Evolutionary conservation across 2,888 invertebrate species (phyloP), one percentile per base, ranked within the genome.

Genomic region (Drosophila recens): DNA sequence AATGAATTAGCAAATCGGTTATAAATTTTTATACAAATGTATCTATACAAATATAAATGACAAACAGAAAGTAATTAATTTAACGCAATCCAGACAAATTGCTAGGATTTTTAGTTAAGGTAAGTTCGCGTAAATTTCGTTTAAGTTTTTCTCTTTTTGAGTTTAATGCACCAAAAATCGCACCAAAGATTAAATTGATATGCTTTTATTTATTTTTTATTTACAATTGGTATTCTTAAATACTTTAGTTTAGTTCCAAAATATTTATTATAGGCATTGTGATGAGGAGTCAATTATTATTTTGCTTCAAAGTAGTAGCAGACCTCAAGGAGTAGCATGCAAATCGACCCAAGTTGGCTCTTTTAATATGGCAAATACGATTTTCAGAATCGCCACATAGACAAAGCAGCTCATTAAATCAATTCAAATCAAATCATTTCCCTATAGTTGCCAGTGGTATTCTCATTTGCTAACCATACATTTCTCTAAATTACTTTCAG

Each of bases 141-240:
- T 76, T 67, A 71, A 75, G 67, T 75, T 85, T 67, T 52, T 67
- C 63, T 62, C 36, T 30, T 33, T 67, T 48, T 67, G 54, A 15
- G 68, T 77, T 80, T 74, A 79, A 75, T 82, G 90, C 90, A 90
- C 89, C 87, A 73, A 80, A 82, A 80, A 78, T 66, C 86, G 90
- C 90, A 89, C 86, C 59, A 64, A 75, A 65, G 51, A 61, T 59
- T 54, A 71, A 83, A 40, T 40, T 56, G 9, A 66, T 67, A 48
- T 58, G 78, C 76, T 76, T 80, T 66, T 46, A 52, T 49, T 75
- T 74, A 13, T 15, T 43, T 58, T 51, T 2, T 1, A 20, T 63
- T 69, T 69, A 10, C 0, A 51, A 67, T 63, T 67, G 57, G 42
- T 43, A 58, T 6, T 33, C 59, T 51, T 23, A 23, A 36, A 62